Conservation (phyloP, 2,888 invertebrate genomes). For the Cactoblastis cactorum region DNA sequence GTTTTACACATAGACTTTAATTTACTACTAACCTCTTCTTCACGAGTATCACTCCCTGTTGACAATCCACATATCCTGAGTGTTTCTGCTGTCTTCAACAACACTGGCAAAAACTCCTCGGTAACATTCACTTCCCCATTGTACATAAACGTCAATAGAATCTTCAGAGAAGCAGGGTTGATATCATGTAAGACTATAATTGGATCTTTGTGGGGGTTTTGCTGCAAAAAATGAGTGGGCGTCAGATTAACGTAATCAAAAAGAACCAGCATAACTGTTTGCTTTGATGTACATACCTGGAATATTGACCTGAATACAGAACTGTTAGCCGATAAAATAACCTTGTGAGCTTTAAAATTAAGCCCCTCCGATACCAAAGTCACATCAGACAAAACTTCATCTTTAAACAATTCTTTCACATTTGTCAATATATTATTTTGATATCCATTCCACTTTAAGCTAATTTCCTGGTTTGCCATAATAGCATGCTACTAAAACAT, state of each 20-base stretch:
- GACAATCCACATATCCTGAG: constrained; percentile 84
- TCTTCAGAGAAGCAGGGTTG: constrained; percentile 81
- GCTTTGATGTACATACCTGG: constrained; percentile 60
- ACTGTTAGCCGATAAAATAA: constrained; percentile 84
- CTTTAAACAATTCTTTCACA: constrained; percentile 81
- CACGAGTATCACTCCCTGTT: constrained; percentile 73
- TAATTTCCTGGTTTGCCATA: constrained; percentile 81
- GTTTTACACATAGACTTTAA: too few species aligned
- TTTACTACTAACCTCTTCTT: constrained; percentile 55
- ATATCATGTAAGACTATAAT: constrained; percentile 87
- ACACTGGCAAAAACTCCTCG: constrained; percentile 82
- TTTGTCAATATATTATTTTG: constrained; percentile 82
- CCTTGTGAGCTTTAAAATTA: constrained; percentile 83
- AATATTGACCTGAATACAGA: constrained; percentile 82
- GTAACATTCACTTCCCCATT: constrained; percentile 87
- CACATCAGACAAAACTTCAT: constrained; percentile 83
- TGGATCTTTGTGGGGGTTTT: constrained; percentile 86
- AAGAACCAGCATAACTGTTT: constrained; percentile 18
- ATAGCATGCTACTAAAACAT: constrained; percentile 30
- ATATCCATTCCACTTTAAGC: constrained; percentile 85
- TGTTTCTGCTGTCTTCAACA: constrained; percentile 84
- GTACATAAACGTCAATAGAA: constrained; percentile 85
- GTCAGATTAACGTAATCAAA: constrained; percentile 35
- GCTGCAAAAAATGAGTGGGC: constrained; percentile 77
- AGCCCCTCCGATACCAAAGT: constrained; percentile 83